Conservation (phyloP, 2,113 vertebrate species). For the Eolophus roseicapilla region DNA sequence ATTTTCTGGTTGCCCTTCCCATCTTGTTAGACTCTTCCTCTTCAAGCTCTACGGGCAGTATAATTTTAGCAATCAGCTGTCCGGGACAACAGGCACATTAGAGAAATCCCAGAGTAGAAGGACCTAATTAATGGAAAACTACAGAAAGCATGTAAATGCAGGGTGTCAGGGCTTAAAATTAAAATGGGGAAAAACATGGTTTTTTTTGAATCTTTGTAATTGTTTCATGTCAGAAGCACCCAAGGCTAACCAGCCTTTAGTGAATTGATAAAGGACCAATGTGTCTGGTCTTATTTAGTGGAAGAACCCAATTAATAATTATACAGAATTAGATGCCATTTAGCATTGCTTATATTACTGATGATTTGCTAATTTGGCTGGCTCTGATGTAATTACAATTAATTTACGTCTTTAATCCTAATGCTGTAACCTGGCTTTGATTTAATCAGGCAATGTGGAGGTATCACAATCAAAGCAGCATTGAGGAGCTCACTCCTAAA, state of each 20-base stretch:
- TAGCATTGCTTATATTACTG: slow-evolving; percentile 66
- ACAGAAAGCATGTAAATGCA: background rate
- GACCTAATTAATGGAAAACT: background rate
- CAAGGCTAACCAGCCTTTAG: slow-evolving; percentile 47
- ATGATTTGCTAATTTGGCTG: slow-evolving; percentile 61
- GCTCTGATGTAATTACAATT: slow-evolving; percentile 69
- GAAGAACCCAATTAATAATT: slow-evolving; percentile 66
- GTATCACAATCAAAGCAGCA: slow-evolving; percentile 64
- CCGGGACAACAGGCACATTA: background rate
- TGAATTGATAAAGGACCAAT: slow-evolving; percentile 44
- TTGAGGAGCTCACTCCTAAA: slow-evolving; percentile 25
- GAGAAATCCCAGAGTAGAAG: background rate
- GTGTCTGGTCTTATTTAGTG: slow-evolving; percentile 49
- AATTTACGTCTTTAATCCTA: slow-evolving; percentile 64
- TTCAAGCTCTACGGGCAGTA: background rate
- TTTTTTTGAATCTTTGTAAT: slow-evolving; percentile 1
- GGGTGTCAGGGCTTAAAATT: background rate
- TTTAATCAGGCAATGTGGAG: slow-evolving; percentile 52
- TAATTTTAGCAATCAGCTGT: background rate
- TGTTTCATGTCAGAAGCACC: background rate
- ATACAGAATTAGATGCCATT: slow-evolving; percentile 65
- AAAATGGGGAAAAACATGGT: background rate
- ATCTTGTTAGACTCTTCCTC: background rate
- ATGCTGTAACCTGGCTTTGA: slow-evolving; percentile 65
- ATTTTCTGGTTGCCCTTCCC: background rate